Evolutionary conservation across 2,113 vertebrate species (phyloP).

Genomic region (Gnathonemus echidnorhynchus): DNA sequence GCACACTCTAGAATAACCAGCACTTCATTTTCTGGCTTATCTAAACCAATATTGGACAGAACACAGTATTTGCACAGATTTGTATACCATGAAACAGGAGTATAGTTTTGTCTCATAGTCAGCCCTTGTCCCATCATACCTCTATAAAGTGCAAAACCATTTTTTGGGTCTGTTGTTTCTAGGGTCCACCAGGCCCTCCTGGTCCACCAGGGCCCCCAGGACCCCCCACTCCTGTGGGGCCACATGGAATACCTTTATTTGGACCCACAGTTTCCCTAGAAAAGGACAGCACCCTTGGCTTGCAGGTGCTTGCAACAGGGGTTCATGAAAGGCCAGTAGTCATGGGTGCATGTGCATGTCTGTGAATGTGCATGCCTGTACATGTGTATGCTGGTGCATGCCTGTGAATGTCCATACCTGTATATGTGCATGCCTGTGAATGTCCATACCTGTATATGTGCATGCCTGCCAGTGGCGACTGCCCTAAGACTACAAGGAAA

Average conservation of each 20-base stretch:
- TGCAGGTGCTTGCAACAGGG: background rate
- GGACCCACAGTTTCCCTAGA: constrained; percentile 63
- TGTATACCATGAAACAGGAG: background rate
- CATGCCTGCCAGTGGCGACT: background rate
- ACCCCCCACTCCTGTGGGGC: constrained; percentile 59
- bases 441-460: no score
- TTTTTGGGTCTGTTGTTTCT: constrained; percentile 45
- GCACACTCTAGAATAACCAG: background rate
- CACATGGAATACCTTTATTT: constrained; percentile 64
- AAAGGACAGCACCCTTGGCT: constrained; percentile 42
- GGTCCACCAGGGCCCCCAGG: constrained; percentile 74
- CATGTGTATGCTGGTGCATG: background rate
- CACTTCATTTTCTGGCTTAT: background rate
- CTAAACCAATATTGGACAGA: background rate
- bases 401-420: no score
- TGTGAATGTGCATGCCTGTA: background rate
- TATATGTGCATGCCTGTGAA: no score
- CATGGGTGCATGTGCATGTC: background rate
- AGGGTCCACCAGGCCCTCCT: constrained; percentile 62
- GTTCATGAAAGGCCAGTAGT: background rate
- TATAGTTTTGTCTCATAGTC: background rate
- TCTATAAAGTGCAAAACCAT: background rate
- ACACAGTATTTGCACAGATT: background rate
- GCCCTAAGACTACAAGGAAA: no score
- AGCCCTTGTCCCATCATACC: background rate